phyloP scores from a whole-genome alignment of 2,113 vertebrate species.

The Gambusia holbrooki region DNA sequence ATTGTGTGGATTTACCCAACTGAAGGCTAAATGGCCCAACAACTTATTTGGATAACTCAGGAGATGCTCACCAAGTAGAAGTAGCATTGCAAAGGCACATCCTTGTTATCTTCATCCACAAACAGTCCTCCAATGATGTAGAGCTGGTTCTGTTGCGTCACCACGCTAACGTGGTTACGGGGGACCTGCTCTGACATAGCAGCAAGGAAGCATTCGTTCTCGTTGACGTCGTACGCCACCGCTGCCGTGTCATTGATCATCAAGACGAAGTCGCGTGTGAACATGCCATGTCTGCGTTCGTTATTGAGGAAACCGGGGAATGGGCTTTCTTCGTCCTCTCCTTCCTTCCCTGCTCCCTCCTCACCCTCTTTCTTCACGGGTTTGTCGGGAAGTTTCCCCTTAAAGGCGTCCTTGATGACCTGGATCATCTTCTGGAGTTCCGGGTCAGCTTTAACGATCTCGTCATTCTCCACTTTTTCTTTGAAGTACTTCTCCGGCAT shows the following conservation, averaged over 20 bases:
- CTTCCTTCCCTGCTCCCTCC: slow-evolving; percentile 76
- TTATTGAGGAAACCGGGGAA: slow-evolving; percentile 95
- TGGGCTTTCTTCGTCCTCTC: slow-evolving; percentile 85
- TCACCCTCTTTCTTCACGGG: slow-evolving; percentile 74
- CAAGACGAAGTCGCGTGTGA: slow-evolving; percentile 89
- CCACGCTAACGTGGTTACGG: slow-evolving; percentile 95
- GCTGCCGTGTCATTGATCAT: slow-evolving; percentile 94
- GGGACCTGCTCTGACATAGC: slow-evolving; percentile 94
- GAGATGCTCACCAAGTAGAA: slow-evolving; percentile 87
- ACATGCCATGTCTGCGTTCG: slow-evolving; percentile 92
- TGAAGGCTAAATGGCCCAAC: background rate
- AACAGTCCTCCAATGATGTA: slow-evolving; percentile 93
- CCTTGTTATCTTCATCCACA: slow-evolving; percentile 96
- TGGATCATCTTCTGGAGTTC: slow-evolving; percentile 94
- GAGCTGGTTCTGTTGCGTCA: slow-evolving; percentile 88
- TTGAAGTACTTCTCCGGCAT: slow-evolving; percentile 94
- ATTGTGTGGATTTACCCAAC: background rate
- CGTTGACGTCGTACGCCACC: slow-evolving; percentile 93
- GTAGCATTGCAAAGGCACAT: slow-evolving; percentile 92
- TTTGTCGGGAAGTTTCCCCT: slow-evolving; percentile 91
- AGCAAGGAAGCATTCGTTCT: slow-evolving; percentile 96
- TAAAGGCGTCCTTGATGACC: slow-evolving; percentile 90
- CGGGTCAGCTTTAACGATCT: slow-evolving; percentile 89
- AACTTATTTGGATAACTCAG: background rate
- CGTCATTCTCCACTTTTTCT: slow-evolving; percentile 92